These are phyloP conservation scores for Syrrhaptes paradoxus DNA, from an alignment of 2,113 vertebrate genomes.

Conservation along the genomic window DNA sequence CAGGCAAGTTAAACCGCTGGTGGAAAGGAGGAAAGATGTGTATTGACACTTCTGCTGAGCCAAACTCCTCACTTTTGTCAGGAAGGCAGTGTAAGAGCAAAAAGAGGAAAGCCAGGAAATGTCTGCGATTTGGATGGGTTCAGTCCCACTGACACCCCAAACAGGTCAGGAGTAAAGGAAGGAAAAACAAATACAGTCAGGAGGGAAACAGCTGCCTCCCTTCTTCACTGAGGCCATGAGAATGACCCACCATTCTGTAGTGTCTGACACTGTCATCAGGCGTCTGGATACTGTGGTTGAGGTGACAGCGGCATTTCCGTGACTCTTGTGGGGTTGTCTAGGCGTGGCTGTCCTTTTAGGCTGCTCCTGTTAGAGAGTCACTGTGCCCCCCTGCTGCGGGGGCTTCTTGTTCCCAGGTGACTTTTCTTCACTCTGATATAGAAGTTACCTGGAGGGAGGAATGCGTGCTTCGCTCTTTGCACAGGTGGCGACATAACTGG, in stretches of 20 bases:
- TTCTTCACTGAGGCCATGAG: neutral
- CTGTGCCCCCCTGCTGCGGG: fast-evolving
- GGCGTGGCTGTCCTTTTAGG: neutral
- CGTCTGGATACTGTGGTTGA: neutral
- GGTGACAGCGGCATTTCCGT: neutral
- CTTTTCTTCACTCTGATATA: neutral
- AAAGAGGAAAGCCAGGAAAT: neutral
- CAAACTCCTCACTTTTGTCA: neutral
- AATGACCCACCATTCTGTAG: neutral
- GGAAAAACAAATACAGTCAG: neutral
- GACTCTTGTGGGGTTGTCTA: neutral
- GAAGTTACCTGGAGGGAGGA: neutral
- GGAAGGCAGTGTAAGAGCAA: neutral
- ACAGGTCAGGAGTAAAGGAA: neutral
- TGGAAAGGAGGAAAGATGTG: neutral
- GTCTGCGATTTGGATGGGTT: neutral
- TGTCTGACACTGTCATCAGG: neutral
- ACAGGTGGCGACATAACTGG: neutral
- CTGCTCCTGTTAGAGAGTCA: neutral
- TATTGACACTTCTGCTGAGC: neutral
- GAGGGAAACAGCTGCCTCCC: neutral
- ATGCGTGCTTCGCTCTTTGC: fast-evolving
- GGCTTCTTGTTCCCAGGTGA: neutral
- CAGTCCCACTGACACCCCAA: neutral
- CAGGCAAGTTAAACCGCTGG: neutral